Conservation (phyloP, 2,888 invertebrate genomes). For the Latrodectus hesperus region DNA sequence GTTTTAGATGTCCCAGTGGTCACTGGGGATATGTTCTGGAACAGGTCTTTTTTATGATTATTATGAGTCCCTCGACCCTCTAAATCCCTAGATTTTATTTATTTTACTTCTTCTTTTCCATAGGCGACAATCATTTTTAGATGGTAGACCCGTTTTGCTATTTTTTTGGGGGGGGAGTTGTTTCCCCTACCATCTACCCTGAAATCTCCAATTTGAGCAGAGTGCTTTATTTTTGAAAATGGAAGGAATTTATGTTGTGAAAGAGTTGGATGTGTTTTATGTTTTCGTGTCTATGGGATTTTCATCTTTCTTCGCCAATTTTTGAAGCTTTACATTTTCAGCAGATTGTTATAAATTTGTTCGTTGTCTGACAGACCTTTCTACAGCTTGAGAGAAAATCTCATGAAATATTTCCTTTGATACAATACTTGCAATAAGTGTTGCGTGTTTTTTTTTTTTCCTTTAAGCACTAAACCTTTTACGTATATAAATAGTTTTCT, state of each 20-base stretch:
- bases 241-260: conserved; percentile 53
- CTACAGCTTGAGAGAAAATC: too few species aligned
- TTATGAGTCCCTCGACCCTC: conserved; percentile 61
- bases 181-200: background rate
- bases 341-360: too few species aligned
- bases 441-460: too few species aligned
- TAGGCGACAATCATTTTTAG: conserved; percentile 56
- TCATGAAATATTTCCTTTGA: too few species aligned
- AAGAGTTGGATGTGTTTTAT: conserved; percentile 57
- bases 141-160: background rate
- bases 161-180: background rate
- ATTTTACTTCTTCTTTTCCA: conserved; percentile 29
- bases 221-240: conserved; percentile 32
- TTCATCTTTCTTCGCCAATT: background rate
- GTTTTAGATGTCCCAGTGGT: conserved; percentile 50
- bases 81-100: conserved; percentile 58
- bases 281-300: background rate
- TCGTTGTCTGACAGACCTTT: background rate
- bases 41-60: conserved; percentile 62
- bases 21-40: conserved; percentile 61
- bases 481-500: too few species aligned
- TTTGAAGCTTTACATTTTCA: conserved; percentile 5
- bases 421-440: too few species aligned
- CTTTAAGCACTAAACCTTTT: too few species aligned
- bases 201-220: conserved; percentile 48